Base-by-base conservation (phyloP, 2,888 invertebrate species). In the Dilophus febrilis region DNA sequence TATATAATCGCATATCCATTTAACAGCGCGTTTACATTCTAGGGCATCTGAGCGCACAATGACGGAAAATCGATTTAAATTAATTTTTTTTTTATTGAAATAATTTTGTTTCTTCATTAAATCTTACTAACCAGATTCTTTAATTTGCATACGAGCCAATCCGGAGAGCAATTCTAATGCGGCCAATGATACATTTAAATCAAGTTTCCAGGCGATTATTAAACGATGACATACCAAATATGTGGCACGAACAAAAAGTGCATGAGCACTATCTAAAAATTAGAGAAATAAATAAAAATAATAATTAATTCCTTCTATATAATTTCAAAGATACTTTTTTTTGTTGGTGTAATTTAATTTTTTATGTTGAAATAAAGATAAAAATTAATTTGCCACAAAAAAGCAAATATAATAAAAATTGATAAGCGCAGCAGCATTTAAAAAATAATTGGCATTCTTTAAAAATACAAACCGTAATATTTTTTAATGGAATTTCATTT, bases 1-100 rank as follows among this genome's bases (percentile, higher is more conserved):
- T 52, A 98, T 94, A 65, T 95, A 97, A 67, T 97, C 92, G 64
- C 97, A 98, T 42, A 98, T 76, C 87, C 94, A 95, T 53, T 92
- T 92, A 17, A 97, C 92, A 12, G 88, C 87, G 53, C 88, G 71
- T 64, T 85, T 84, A 57, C 88, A 86, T 62, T 90, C 88, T 52
- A 85, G 66, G 40, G 83, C 82, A 67, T 87, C 88, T 88, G 65
- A 43, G 44, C 42, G 36, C 40, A 35, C 41, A 41, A 40, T 27
- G 41, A 44, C 42, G 35, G 40, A 26, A 35, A 39, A 39, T 41
- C 28, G 43, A 43, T 38, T 45, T 44, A 41, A 42, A 40, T 14
- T 31, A 28, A 18, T 29, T 40, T 35, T 35, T 41, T 33, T 37
- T 37, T 19, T 6, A 22, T n/a, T n/a, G n/a, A n/a, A n/a, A n/a